Evolutionary conservation across 1,140 invertebrate species (phyloP).

Genomic region (Drosophila guanche): DNA sequence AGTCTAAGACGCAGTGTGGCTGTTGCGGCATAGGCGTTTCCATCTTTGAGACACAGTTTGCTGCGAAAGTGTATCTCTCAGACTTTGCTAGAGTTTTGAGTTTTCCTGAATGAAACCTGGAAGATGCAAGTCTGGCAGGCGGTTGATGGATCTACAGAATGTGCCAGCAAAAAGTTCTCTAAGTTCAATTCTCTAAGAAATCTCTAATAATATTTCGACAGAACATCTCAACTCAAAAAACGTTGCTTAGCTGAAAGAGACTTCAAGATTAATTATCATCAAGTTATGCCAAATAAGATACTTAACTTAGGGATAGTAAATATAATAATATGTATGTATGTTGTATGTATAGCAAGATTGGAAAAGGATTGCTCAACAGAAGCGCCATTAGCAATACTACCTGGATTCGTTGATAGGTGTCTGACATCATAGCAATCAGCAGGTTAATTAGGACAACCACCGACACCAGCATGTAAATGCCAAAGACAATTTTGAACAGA

Average conservation of each 20-base stretch:
- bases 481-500: constrained; percentile 92
- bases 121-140: constrained; percentile 82
- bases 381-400: constrained; percentile 85
- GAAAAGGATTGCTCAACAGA: constrained; percentile 24
- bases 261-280: constrained; percentile 40
- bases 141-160: constrained; percentile 82
- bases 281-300: constrained; percentile 27
- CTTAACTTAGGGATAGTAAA: constrained; percentile 56
- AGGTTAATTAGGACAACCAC: constrained; percentile 99
- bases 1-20: constrained; percentile 50
- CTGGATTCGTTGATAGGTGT: constrained; percentile 99
- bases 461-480: constrained; percentile 98
- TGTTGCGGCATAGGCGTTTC: constrained; percentile 12
- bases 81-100: constrained; percentile 38
- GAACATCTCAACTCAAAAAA: background rate
- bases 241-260: constrained; percentile 60
- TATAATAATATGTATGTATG: constrained; percentile 3
- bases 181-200: background rate
- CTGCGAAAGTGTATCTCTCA: constrained; percentile 63
- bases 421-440: constrained; percentile 99
- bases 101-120: constrained; percentile 71
- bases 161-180: constrained; percentile 43
- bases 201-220: background rate
- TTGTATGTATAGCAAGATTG: constrained; percentile 10
- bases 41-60: constrained; percentile 71